A percentile compares a stretch with the other conserved stretches of the same genome.
phyloP scores from a whole-genome alignment of 1,140 invertebrate genomes.

The Aphis gossypii region DNA sequence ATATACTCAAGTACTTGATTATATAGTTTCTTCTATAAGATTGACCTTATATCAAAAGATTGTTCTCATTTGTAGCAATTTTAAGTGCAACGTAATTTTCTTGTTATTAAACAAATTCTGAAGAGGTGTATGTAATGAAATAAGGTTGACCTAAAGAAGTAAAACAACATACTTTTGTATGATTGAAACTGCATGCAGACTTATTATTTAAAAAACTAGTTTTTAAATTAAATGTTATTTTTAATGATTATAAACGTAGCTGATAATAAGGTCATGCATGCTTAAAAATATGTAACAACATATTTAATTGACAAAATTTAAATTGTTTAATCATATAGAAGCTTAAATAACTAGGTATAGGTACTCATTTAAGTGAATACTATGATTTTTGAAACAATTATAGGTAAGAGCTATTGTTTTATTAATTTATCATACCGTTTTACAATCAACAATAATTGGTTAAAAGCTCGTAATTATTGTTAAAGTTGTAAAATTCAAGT shows the following conservation, averaged over 20 bases:
- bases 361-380: background rate
- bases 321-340: background rate
- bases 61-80: background rate
- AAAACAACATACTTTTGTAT: background rate
- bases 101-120: background rate
- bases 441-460: background rate
- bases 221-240: conserved; percentile 28
- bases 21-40: background rate
- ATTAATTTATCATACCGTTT: background rate
- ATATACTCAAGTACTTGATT: background rate
- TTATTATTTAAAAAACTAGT: conserved; percentile 32
- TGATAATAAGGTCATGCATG: background rate
- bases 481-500: background rate
- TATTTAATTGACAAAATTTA: background rate
- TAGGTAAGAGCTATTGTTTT: background rate
- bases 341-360: background rate
- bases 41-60: background rate
- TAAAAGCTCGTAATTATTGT: background rate
- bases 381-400: background rate
- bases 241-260: background rate
- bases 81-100: background rate
- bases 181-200: conserved; percentile 3
- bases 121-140: background rate
- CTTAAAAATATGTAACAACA: background rate
- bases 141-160: conserved; percentile 24